Conservation (phyloP, 2,113 vertebrate genomes). For the Paedocypris sp. region DNA sequence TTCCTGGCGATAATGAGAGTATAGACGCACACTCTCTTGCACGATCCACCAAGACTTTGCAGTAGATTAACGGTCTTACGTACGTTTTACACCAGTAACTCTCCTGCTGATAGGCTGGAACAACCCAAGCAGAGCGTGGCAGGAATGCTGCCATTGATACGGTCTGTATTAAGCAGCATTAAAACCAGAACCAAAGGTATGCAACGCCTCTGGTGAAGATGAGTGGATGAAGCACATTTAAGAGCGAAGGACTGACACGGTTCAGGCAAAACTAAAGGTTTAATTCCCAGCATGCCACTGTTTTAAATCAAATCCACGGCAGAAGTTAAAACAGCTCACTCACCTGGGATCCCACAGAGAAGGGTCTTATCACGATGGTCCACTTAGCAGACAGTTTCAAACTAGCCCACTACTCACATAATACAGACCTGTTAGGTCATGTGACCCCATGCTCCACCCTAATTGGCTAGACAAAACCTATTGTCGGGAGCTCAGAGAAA, state of each 20-base stretch:
- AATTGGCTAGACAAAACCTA: conserved; percentile 48
- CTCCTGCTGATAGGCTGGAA: conserved; percentile 44
- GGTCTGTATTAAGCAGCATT: conserved; percentile 55
- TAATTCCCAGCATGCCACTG: conserved; percentile 4
- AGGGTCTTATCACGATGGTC: conserved; percentile 39
- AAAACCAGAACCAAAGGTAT: conserved; percentile 53
- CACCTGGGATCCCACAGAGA: conserved; percentile 29
- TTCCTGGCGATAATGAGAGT: not conserved
- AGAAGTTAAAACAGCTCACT: not conserved
- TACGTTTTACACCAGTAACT: conserved; percentile 46
- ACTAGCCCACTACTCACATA: conserved; percentile 42
- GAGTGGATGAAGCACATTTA: no score
- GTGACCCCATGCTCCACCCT: conserved; percentile 39
- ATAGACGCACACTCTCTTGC: not conserved
- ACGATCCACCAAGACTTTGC: conserved; percentile 41
- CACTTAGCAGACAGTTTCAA: conserved; percentile 40
- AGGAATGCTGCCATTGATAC: conserved; percentile 52
- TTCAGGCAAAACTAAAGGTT: not conserved
- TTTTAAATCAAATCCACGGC: not conserved
- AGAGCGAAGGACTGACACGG: not conserved
- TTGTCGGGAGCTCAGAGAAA: conserved; percentile 46
- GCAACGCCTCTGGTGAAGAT: conserved; percentile 28
- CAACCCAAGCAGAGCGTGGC: conserved; percentile 42
- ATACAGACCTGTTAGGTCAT: conserved; percentile 39
- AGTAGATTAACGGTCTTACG: conserved; percentile 40